Base-by-base conservation (phyloP, 2,888 invertebrate species). In the Acleris emargana region DNA sequence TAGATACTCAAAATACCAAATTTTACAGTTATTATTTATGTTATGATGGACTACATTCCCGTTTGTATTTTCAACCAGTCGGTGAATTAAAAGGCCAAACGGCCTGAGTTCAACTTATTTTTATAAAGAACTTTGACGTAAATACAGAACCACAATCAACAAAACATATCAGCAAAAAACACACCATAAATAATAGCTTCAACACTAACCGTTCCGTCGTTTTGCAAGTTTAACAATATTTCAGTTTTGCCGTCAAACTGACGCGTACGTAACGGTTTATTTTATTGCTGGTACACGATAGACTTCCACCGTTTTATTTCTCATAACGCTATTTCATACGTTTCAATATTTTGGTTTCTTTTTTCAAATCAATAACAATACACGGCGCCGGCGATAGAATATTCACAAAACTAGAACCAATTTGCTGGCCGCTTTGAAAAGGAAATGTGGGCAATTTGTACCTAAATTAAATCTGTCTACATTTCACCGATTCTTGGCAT, bases 141-240 rank as follows among this genome's bases (percentile, higher is more conserved):
- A 3, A 38, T 0, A 13, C 3, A 50, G 17, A 25, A 18, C 17
- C 18, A 16, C 16, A 53, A 25, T 47, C 49, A 22, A 51, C 45
- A 52, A 25, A 58, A 58, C 52, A 42, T 18, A 51, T 22, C 38
- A 42, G 38, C 25, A 60, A 64, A 45, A 60, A 50, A 20, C 57
- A 47, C 13, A 43, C 28, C 55, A 66, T 50, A 57, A 61, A 61
- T 66, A 55, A 61, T 51, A 47, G 51, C 55, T 57, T 66, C 70
- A 74, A 71, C 69, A 72, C 75, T 75, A 79, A 78, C 80, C 80
- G 79, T 73, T 82, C 81, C 71, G 73, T 76, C 84, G 80, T 85
- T 89, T 88, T 86, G 86, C 83, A 86, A 88, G 84, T 88, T 88
- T 86, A 88, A 89, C 86, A 86, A 89, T 89, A 89, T 89, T 90